Percentiles rank a stretch among this genome's conserved stretches.
Conservation (phyloP, 2,888 invertebrate genomes). For the Drosophila melanocephala region DNA sequence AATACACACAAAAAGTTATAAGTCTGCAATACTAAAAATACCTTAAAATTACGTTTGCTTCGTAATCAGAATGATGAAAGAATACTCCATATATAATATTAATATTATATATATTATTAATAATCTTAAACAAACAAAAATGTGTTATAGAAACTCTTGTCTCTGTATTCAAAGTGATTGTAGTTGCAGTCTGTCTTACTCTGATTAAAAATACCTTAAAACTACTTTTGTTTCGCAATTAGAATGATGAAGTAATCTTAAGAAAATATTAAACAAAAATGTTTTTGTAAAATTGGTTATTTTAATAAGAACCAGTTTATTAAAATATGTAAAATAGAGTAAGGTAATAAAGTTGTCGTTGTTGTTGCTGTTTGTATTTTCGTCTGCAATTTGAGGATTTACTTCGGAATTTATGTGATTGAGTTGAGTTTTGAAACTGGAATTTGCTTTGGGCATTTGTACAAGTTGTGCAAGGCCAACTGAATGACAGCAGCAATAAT, state of each 20-base stretch:
- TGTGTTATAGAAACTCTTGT: no score
- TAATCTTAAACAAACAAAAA: no score
- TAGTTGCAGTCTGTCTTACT: background rate
- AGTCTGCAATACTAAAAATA: background rate
- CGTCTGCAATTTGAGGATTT: background rate
- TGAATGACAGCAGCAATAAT: conserved; percentile 38
- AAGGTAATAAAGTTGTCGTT: background rate
- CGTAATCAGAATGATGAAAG: background rate
- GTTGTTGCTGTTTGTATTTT: conserved; percentile 4
- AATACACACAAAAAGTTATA: no score
- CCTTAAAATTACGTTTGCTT: background rate
- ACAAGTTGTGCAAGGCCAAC: conserved; percentile 20
- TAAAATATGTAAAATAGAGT: background rate
- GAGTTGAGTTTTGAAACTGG: conserved; percentile 22
- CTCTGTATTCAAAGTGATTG: background rate
- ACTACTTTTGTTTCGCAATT: background rate
- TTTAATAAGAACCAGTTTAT: background rate
- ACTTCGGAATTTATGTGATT: conserved; percentile 31
- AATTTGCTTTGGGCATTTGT: conserved; percentile 19
- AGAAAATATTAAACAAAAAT: background rate
- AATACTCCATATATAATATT: background rate
- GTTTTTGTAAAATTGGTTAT: background rate
- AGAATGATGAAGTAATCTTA: background rate
- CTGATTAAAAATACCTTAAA: background rate
- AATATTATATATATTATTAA: background rate